Base-by-base conservation (phyloP, 2,888 invertebrate species). In the Tetranychus piercei region DNA sequence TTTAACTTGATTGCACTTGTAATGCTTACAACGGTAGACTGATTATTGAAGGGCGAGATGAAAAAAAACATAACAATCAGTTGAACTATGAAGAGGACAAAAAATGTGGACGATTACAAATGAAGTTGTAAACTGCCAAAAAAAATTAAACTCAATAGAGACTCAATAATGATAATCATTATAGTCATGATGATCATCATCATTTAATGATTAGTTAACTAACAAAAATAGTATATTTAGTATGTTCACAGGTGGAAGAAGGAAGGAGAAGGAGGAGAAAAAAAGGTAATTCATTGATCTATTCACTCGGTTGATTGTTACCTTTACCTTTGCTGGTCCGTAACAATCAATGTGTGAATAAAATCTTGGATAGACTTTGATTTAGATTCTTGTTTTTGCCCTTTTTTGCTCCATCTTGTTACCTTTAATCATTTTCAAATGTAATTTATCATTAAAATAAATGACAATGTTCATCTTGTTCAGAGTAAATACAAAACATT, bases 371-470 rank as follows among this genome's bases (percentile, higher is more conserved):
- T 15, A 5, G 15, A 55, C 55, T 55, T 55, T 55, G 9, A 15
- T 55, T 55, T 45, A 45, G 45, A 45, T 55, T 55, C 9, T 15
- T 15, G 55, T 55, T 55, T 9, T 55, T 55, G 55, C 9, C 9
- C 15, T 55, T 55, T 9, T 15, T 55, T 55, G 55, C 15, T 55
- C 55, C 55, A 15, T 34, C 34, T 15, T 55, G 55, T 15, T 15
- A 55, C 9, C 55, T 15, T 55, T 55, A 15, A 55, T 55, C 55
- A 55, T 55, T 15, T 15, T 55, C 55, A 55, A 22, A n/a, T n/a
- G 23, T 67, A 67, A 22, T 67, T 67, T 67, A 67, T 67, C 67
- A 67, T 67, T 22, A 67, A 65, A 65, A 65, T 64, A 64, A 64
- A 67, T 67, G 67, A 67, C 9, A 67, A 67, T 22, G 22, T 67